Percentiles rank a stretch among this genome's conserved stretches.
These are phyloP conservation scores for Amphiprion ocellaris DNA, from an alignment of 2,113 vertebrate genomes.

Conservation along the genomic window DNA sequence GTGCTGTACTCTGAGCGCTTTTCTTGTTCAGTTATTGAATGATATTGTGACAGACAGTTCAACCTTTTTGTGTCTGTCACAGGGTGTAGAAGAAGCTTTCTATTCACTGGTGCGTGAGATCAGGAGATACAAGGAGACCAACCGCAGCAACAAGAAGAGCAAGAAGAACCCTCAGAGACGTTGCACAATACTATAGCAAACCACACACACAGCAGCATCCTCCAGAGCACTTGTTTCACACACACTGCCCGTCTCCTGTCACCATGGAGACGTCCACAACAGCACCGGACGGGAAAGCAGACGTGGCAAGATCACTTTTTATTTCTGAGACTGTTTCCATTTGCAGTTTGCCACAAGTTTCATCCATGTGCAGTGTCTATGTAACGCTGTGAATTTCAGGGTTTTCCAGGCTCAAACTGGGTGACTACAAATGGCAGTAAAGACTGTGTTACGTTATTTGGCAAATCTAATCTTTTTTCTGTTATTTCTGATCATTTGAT, in stretches of 20 bases:
- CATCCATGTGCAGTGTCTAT: slow-evolving; percentile 19
- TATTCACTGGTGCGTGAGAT: slow-evolving; percentile 92
- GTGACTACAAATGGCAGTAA: too few species aligned
- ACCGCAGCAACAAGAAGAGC: slow-evolving; percentile 90
- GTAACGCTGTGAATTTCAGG: slow-evolving; percentile 13
- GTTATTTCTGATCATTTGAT: too few species aligned
- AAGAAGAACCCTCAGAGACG: slow-evolving; percentile 89
- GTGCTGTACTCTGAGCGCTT: too few species aligned
- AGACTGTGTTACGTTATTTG: too few species aligned
- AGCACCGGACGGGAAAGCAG: slow-evolving; percentile 10
- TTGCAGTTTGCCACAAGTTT: slow-evolving; percentile 5
- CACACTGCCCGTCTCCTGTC: slow-evolving; percentile 32
- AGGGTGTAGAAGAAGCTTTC: slow-evolving; percentile 91
- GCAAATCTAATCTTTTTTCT: too few species aligned
- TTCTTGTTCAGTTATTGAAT: too few species aligned
- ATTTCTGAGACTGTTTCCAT: slow-evolving; percentile 30
- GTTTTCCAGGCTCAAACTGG: too few species aligned
- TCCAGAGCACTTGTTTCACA: slow-evolving; percentile 48
- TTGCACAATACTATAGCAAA: slow-evolving; percentile 86
- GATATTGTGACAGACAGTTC: neutral
- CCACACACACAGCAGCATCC: slow-evolving; percentile 15
- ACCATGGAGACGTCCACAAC: slow-evolving; percentile 11
- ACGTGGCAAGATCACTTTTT: slow-evolving; percentile 1
- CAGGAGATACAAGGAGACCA: slow-evolving; percentile 89
- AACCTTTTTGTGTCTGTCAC: neutral